Evolutionary conservation across 2,888 invertebrate genomes (phyloP).

Genomic region (Amiota mariae): DNA sequence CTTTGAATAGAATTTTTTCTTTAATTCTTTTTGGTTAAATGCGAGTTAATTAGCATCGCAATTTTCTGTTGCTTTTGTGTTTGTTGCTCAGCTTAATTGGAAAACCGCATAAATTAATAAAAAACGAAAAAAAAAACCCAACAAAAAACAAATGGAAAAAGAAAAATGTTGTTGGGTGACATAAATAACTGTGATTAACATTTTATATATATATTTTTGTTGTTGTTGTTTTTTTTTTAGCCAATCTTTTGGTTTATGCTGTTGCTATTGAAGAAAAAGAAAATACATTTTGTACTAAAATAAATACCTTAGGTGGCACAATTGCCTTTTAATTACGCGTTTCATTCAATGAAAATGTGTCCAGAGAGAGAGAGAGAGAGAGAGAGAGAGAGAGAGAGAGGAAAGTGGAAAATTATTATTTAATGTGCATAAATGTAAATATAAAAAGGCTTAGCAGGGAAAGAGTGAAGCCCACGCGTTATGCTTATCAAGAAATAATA

Average conservation of each 20-base stretch:
- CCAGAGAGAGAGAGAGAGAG: neutral
- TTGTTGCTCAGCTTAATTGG: neutral
- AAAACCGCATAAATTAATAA: neutral
- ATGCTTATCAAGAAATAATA: constrained; percentile 26
- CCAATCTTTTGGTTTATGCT: neutral
- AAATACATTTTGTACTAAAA: neutral
- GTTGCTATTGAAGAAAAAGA: neutral
- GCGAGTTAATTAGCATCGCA: constrained; percentile 12
- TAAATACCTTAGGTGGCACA: neutral
- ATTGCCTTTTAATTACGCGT: constrained; percentile 20
- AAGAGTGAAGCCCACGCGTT: neutral
- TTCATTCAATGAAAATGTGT: neutral
- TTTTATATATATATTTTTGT: neutral
- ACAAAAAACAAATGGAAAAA: neutral
- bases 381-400: neutral
- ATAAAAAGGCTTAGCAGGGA: neutral
- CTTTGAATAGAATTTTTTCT: too few species aligned
- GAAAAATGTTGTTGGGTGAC: neutral
- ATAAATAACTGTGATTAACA: neutral
- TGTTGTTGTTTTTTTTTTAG: neutral
- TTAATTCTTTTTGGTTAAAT: neutral
- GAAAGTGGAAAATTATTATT: neutral
- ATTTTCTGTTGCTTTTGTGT: neutral
- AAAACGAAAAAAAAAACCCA: neutral
- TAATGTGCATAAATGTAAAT: constrained; percentile 8